phyloP scores from a whole-genome alignment of 2,888 invertebrate genomes.

The Amphipyra tragopoginis region DNA sequence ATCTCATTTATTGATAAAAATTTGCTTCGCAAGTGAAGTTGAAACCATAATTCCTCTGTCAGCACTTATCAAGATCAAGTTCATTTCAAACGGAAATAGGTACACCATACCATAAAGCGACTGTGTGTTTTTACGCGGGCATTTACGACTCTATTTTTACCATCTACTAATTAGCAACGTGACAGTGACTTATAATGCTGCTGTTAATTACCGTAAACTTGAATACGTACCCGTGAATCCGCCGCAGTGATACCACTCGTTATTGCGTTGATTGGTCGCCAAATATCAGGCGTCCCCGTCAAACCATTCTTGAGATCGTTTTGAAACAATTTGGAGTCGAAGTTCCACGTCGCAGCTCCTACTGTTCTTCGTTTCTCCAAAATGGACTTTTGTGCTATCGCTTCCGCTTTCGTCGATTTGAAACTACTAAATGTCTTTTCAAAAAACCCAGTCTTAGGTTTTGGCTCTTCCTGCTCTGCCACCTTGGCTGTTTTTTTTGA shows the following conservation, averaged over 20 bases:
- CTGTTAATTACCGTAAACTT: conserved; percentile 44
- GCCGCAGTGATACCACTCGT: conserved; percentile 90
- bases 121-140: conserved; percentile 21
- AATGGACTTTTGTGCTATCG: conserved; percentile 83
- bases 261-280: conserved; percentile 92
- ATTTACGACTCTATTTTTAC: conserved; percentile 42
- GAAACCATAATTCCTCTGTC: conserved; percentile 9
- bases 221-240: conserved; percentile 87
- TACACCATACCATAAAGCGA: conserved; percentile 19
- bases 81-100: conserved; percentile 21
- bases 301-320: conserved; percentile 90
- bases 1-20: conserved; percentile 34
- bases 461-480: conserved; percentile 83
- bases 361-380: conserved; percentile 91
- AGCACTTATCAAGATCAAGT: conserved; percentile 28
- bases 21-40: conserved; percentile 10
- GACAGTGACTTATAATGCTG: conserved; percentile 41
- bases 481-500: conserved; percentile 77
- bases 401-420: conserved; percentile 83
- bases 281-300: conserved; percentile 92
- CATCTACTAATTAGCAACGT: conserved; percentile 39
- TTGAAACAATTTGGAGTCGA: conserved; percentile 91
- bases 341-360: conserved; percentile 92
- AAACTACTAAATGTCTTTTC: conserved; percentile 87
- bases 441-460: conserved; percentile 86